Evolutionary conservation across 2,888 invertebrate genomes (phyloP), one percentile per base, ranked within the genome.

Genomic region (Tipula helvola): DNA sequence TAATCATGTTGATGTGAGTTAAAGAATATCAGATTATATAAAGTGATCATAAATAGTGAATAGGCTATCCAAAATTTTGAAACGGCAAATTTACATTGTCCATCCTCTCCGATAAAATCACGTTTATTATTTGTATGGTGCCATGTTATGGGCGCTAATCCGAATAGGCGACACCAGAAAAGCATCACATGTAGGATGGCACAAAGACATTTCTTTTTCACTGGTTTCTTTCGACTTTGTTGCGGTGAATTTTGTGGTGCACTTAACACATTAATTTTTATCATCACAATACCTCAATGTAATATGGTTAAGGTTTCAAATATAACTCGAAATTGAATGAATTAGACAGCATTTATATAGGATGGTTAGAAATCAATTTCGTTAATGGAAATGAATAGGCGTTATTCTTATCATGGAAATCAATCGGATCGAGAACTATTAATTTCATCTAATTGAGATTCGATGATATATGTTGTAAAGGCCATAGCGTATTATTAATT

Each of bases 81-180:
- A 12, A 86, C 41, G 36, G 44, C 36, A 86, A 87, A 87, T 36
- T 44, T 18, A 36, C 87, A 87, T 10, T 57, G 83, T 1, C 84
- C 87, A 84, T 87, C 87, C 39, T 87, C 87, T 16, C 18, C 16
- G 36, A 85, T 57, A 57, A 86, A 86, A 16, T 10, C 18, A 2
- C 2, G 36, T 36, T 44, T 44, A 47, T 71, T 84, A 28, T 47
- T 41, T 13, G 84, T 12, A 52, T 87, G 87, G 8, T 8, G 16
- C 83, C 86, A 87, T 12, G 36, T 84, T 47, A 86, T 47, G 16
- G 87, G 87, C 1, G 84, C 36, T 39, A 87, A 83, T 16, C 87
- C 86, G 42, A 87, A 87, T n/a, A 86, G 16, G 5, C 87, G 87
- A 41, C 87, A 83, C n/a, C 36, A 87, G n/a, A 84, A 83, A 0